A percentile compares a stretch with the other conserved stretches of the same genome.
Evolutionary conservation across 2,113 vertebrate genomes (phyloP).

Genomic region (Nansenia antarctica): DNA sequence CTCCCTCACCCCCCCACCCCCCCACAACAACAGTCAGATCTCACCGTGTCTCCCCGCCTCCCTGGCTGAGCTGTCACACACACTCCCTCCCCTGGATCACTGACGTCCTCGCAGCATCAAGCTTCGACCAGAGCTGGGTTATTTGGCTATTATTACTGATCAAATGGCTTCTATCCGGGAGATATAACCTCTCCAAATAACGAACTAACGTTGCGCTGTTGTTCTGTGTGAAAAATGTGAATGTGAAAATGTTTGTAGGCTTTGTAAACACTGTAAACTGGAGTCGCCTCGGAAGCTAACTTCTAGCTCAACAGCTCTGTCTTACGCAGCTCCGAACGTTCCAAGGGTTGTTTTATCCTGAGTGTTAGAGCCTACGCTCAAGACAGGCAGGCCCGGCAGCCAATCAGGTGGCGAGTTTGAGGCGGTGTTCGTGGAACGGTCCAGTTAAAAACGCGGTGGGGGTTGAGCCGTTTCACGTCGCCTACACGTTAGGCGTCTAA

Average conservation of each 20-base stretch:
- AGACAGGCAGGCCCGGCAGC: constrained; percentile 1
- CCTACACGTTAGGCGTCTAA: neutral
- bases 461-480: neutral
- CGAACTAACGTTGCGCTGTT: neutral
- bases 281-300: constrained; percentile 18
- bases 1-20: too few species aligned
- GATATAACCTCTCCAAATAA: constrained; percentile 28
- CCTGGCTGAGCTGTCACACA: constrained; percentile 61
- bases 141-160: neutral
- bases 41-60: constrained; percentile 67
- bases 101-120: neutral
- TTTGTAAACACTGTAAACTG: constrained; percentile 20
- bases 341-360: constrained; percentile 39
- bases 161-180: constrained; percentile 29
- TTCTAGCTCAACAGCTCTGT: constrained; percentile 33
- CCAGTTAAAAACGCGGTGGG: constrained; percentile 11
- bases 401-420: neutral
- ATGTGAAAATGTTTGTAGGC: constrained; percentile 21
- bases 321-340: constrained; percentile 31
- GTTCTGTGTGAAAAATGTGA: constrained; percentile 37
- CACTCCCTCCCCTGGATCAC: constrained; percentile 47
- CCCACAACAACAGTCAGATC: constrained; percentile 66
- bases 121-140: neutral
- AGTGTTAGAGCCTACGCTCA: neutral
- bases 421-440: neutral